Evolutionary conservation across 2,888 invertebrate species (phyloP).

Genomic region (Pseudolycoriella hygida): DNA sequence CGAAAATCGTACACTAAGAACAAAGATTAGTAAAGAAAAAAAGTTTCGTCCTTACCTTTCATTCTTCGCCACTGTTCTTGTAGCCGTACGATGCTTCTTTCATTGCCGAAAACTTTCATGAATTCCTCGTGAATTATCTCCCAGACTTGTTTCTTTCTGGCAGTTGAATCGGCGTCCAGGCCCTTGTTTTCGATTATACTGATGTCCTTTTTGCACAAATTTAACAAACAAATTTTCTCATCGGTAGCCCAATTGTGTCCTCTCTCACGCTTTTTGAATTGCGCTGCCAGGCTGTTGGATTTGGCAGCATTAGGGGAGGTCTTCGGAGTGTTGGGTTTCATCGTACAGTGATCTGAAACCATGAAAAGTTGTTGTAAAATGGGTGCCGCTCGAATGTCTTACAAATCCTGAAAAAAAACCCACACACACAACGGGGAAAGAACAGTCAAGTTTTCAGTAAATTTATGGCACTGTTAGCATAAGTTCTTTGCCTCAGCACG

Average conservation of each 20-base stretch:
- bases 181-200: conserved; percentile 33
- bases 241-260: conserved; percentile 36
- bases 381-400: no score
- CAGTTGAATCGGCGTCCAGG: conserved; percentile 31
- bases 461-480: no score
- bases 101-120: conserved; percentile 31
- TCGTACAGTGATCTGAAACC: no score
- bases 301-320: no score
- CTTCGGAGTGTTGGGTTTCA: no score
- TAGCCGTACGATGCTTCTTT: conserved; percentile 33
- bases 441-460: no score
- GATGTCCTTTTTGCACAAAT: conserved; percentile 31
- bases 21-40: neutral
- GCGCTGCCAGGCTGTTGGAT: no score
- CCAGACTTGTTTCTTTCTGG: conserved; percentile 33
- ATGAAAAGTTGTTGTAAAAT: no score
- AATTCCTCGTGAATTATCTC: conserved; percentile 32
- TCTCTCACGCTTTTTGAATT: conserved; percentile 34
- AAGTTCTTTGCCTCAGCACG: no score
- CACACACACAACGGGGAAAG: no score
- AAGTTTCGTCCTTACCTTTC: conserved; percentile 24
- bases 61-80: conserved; percentile 36
- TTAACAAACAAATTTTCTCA: conserved; percentile 31
- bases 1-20: neutral
- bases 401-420: no score